These are phyloP conservation scores for Callimorpha dominula DNA, from an alignment of 2,888 invertebrate genomes.

Conservation along the genomic window DNA sequence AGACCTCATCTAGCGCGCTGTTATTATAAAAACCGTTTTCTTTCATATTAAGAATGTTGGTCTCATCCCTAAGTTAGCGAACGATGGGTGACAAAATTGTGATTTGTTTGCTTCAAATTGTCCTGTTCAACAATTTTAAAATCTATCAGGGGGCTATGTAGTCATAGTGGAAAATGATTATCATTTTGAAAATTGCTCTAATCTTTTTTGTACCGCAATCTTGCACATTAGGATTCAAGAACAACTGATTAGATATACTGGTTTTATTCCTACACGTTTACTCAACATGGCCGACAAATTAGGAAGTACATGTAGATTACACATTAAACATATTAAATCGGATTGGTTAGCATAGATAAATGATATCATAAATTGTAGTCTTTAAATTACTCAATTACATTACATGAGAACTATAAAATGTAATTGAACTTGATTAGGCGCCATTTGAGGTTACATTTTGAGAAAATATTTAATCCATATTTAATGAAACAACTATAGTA, in stretches of 20 bases:
- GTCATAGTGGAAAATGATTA: not conserved
- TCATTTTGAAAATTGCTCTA: not conserved
- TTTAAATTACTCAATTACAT: slow-evolving; percentile 55
- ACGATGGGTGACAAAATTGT: too few species aligned
- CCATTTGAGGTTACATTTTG: slow-evolving; percentile 28
- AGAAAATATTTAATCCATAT: slow-evolving; percentile 33
- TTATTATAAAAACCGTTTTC: too few species aligned
- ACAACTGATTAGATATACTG: slow-evolving; percentile 4
- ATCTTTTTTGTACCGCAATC: not conserved
- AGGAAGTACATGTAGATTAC: slow-evolving; percentile 1
- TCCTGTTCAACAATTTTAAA: too few species aligned
- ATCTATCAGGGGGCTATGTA: too few species aligned
- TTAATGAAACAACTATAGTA: not conserved
- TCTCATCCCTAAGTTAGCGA: too few species aligned
- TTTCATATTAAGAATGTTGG: too few species aligned
- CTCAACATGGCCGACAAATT: not conserved
- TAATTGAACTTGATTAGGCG: slow-evolving; percentile 46
- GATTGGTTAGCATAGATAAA: slow-evolving; percentile 13
- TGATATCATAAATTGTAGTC: slow-evolving; percentile 37
- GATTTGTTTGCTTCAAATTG: too few species aligned
- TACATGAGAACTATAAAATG: slow-evolving; percentile 44
- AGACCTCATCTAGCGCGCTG: too few species aligned
- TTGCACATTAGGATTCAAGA: not conserved
- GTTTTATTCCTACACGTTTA: not conserved
- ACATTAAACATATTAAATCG: slow-evolving; percentile 1